Evolutionary conservation across 2,888 invertebrate genomes (phyloP).

Genomic region (Tetropium fuscum): DNA sequence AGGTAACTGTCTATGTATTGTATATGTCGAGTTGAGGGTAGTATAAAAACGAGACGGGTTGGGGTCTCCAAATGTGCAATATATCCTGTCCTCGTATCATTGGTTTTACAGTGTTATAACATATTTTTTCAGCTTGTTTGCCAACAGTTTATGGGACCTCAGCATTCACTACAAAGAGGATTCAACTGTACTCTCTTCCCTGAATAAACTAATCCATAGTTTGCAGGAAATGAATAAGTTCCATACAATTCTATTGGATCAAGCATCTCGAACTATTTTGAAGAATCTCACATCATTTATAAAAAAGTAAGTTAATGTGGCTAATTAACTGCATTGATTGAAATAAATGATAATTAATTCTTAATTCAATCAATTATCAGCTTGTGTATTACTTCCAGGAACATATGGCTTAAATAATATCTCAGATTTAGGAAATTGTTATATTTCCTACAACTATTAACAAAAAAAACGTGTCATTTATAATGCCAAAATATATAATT

Average conservation of each 20-base stretch:
- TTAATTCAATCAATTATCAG: no score
- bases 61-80: no score
- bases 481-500: no score
- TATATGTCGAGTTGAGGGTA: no score
- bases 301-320: conserved; percentile 82
- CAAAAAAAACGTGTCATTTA: no score
- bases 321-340: no score
- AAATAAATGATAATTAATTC: no score
- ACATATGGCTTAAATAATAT: no score
- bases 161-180: conserved; percentile 90
- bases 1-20: background rate
- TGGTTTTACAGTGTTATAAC: background rate
- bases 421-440: no score
- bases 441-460: no score
- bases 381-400: no score
- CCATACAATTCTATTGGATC: conserved; percentile 90
- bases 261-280: conserved; percentile 89
- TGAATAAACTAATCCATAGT: conserved; percentile 82
- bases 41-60: background rate
- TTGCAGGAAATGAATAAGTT: conserved; percentile 95
- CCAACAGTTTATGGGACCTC: conserved; percentile 91
- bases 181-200: conserved; percentile 81
- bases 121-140: conserved; percentile 75
- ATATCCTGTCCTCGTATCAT: background rate
- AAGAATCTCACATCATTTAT: conserved; percentile 92